These are phyloP conservation scores for Zaprionus kolodkinae DNA, from an alignment of 1,140 invertebrate species.

Conservation along the genomic window DNA sequence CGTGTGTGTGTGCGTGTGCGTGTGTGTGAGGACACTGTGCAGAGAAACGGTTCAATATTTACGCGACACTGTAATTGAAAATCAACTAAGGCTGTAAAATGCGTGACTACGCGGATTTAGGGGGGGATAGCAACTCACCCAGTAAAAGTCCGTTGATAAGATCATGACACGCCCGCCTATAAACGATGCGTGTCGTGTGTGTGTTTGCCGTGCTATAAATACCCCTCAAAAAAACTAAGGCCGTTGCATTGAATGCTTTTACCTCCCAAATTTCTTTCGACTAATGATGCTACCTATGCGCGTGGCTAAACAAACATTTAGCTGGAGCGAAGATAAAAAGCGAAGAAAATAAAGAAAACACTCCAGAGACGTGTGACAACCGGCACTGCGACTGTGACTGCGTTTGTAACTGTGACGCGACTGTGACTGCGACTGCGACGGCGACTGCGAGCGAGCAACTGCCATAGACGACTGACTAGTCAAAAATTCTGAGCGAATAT, in stretches of 20 bases:
- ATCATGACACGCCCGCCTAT: constrained; percentile 55
- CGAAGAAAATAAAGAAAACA: constrained; percentile 16
- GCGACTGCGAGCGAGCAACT: constrained; percentile 45
- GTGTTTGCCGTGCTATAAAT: constrained; percentile 34
- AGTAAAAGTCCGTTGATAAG: constrained; percentile 66
- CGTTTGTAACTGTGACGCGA: not conserved
- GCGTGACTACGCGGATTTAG: constrained; percentile 1
- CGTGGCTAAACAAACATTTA: constrained; percentile 45
- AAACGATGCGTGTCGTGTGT: constrained; percentile 24
- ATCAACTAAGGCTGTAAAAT: constrained; percentile 46
- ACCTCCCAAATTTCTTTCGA: constrained; percentile 38
- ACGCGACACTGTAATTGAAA: constrained; percentile 66
- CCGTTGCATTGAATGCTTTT: constrained; percentile 33
- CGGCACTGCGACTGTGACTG: not conserved
- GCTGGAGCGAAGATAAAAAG: not conserved
- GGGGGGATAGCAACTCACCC: constrained; percentile 49
- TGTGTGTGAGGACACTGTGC: constrained; percentile 46
- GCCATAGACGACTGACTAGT: constrained; percentile 78
- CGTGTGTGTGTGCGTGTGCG: constrained; percentile 27
- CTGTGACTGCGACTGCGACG: not conserved
- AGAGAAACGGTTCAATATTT: constrained; percentile 58
- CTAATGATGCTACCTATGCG: constrained; percentile 41
- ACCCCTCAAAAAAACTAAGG: constrained; percentile 21
- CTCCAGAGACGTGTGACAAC: constrained; percentile 5
- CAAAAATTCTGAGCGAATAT: constrained; percentile 64